Evolutionary conservation across 2,888 invertebrate genomes (phyloP).

Genomic region (Hypsopygia costalis): DNA sequence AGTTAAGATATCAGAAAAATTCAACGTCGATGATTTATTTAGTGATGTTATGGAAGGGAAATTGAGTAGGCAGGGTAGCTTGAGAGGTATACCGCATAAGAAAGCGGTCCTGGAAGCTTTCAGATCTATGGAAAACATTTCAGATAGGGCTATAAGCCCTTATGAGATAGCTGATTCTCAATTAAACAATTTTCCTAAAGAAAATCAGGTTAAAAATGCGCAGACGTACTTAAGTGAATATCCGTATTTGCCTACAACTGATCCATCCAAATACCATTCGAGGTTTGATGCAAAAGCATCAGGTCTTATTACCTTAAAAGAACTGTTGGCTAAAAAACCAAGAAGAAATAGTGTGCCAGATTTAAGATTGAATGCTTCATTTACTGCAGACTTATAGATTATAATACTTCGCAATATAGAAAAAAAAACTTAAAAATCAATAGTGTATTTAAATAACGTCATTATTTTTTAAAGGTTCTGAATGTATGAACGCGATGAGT

Average conservation of each 20-base stretch:
- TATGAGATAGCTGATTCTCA: constrained; percentile 63
- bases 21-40: constrained; percentile 73
- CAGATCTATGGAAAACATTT: constrained; percentile 72
- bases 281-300: constrained; percentile 64
- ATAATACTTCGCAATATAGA: constrained; percentile 15
- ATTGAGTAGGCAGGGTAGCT: constrained; percentile 69
- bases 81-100: constrained; percentile 75
- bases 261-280: constrained; percentile 70
- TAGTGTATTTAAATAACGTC: no score
- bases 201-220: constrained; percentile 54
- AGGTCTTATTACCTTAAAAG: constrained; percentile 69
- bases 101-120: constrained; percentile 76
- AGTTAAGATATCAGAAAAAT: constrained; percentile 74
- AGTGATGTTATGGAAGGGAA: constrained; percentile 70
- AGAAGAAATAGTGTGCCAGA: constrained; percentile 74
- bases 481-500: no score
- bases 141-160: constrained; percentile 51
- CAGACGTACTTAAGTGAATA: constrained; percentile 73
- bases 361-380: constrained; percentile 59
- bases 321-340: constrained; percentile 49
- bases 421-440: no score
- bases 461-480: no score
- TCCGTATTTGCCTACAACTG: constrained; percentile 72
- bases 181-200: constrained; percentile 52
- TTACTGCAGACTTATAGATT: constrained; percentile 47